A percentile compares a stretch with the other conserved stretches of the same genome.
phyloP scores from a whole-genome alignment of 2,888 invertebrate species.

The Bruchidius siliquastri region DNA sequence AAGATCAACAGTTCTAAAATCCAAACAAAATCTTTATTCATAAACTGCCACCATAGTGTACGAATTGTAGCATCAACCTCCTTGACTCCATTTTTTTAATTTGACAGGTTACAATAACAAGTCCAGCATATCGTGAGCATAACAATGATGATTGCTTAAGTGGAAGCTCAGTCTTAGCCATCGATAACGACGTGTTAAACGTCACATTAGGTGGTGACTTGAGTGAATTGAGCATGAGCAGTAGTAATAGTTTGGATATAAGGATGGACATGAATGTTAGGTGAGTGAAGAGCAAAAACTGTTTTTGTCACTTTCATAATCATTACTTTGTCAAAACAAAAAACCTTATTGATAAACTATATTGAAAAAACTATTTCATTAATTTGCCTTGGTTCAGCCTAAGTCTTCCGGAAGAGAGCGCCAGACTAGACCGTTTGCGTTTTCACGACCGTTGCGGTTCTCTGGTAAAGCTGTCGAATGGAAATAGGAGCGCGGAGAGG shows the following conservation, averaged over 20 bases:
- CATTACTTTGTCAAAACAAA: too few species aligned
- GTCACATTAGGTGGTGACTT: slow-evolving; percentile 46
- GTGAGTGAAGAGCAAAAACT: slow-evolving; percentile 21
- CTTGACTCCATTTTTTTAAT: too few species aligned
- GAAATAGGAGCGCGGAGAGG: slow-evolving; percentile 80
- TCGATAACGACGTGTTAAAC: slow-evolving; percentile 46
- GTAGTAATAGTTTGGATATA: slow-evolving; percentile 47
- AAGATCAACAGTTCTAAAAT: too few species aligned
- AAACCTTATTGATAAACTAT: too few species aligned
- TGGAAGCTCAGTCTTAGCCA: slow-evolving; percentile 46
- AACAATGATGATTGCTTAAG: slow-evolving; percentile 49
- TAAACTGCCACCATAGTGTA: too few species aligned
- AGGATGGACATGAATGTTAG: slow-evolving; percentile 48
- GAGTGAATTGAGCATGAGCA: slow-evolving; percentile 46
- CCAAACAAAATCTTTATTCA: too few species aligned
- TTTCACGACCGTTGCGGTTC: slow-evolving; percentile 89
- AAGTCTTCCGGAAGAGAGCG: slow-evolving; percentile 41
- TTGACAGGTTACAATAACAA: slow-evolving; percentile 57
- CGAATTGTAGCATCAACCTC: too few species aligned
- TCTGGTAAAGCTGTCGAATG: slow-evolving; percentile 78
- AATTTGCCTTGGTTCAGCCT: slow-evolving; percentile 36
- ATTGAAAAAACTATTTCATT: too few species aligned
- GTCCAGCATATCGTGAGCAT: slow-evolving; percentile 45
- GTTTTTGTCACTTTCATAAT: not conserved
- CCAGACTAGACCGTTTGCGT: slow-evolving; percentile 59